Conservation (phyloP, 2,113 vertebrate genomes). For the Chunga burmeisteri region DNA sequence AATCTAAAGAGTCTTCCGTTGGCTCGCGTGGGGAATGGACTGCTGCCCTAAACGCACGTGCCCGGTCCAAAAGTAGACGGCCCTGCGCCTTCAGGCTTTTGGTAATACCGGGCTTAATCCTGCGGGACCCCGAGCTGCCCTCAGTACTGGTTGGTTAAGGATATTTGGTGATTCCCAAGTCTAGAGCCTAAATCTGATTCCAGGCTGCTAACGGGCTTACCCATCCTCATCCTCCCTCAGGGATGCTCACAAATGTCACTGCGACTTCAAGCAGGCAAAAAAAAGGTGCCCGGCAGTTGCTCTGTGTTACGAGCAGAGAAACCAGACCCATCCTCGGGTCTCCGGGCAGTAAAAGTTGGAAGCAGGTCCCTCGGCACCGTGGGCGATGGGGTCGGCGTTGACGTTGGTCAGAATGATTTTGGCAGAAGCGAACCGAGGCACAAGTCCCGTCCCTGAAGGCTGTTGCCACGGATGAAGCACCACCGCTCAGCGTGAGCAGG, state of each 20-base stretch:
- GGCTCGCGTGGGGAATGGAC: rapidly evolving
- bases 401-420: rapidly evolving
- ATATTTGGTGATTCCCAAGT: rapidly evolving
- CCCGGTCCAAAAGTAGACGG: background rate
- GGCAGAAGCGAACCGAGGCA: background rate
- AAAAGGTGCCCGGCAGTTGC: rapidly evolving
- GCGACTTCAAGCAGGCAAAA: background rate
- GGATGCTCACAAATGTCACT: rapidly evolving
- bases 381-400: rapidly evolving
- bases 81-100: background rate
- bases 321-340: rapidly evolving
- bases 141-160: rapidly evolving
- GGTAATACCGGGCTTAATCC: background rate
- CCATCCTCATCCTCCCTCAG: background rate
- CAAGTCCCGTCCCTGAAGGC: background rate
- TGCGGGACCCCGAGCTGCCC: background rate
- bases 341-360: background rate
- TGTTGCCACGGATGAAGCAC: background rate
- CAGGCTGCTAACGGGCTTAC: background rate
- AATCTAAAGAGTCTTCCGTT: background rate
- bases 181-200: background rate
- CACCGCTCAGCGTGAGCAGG: background rate
- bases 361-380: rapidly evolving
- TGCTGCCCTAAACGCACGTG: background rate
- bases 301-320: background rate